phyloP scores from a whole-genome alignment of 2,888 invertebrate species.

The Zhengitettix transpicula region DNA sequence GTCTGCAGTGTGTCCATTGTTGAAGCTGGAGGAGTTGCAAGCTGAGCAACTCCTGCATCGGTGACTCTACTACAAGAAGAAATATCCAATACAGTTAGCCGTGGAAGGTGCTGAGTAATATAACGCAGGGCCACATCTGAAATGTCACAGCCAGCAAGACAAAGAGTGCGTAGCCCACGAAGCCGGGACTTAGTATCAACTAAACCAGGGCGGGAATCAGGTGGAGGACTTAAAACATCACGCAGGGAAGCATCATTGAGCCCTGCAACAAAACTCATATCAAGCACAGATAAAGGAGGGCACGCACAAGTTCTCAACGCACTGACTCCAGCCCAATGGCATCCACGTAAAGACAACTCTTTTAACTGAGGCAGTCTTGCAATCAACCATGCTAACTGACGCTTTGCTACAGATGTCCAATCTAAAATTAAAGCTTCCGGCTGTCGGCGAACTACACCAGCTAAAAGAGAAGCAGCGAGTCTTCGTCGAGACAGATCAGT shows the following conservation, averaged over 20 bases:
- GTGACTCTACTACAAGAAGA: constrained; percentile 72
- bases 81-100: constrained; percentile 59
- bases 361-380: constrained; percentile 69
- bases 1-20: constrained; percentile 45
- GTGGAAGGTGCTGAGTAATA: constrained; percentile 57
- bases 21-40: constrained; percentile 55
- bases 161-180: constrained; percentile 55
- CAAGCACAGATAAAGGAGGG: constrained; percentile 58
- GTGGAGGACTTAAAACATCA: constrained; percentile 73
- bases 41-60: constrained; percentile 78
- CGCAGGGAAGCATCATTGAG: constrained; percentile 69
- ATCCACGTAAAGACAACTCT: constrained; percentile 54
- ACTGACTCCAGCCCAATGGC: constrained; percentile 54
- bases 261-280: constrained; percentile 76
- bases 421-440: constrained; percentile 69
- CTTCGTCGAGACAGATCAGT: constrained; percentile 68
- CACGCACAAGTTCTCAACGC: constrained; percentile 69
- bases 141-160: constrained; percentile 74
- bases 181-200: constrained; percentile 59
- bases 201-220: constrained; percentile 63
- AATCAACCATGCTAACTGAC: constrained; percentile 85
- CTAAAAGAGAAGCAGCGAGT: constrained; percentile 52
- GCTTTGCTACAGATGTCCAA: constrained; percentile 68
- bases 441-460: constrained; percentile 76
- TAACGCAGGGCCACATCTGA: constrained; percentile 73